Percentiles rank a stretch among this genome's conserved stretches.
These are phyloP conservation scores for Girardia tigrina DNA, from an alignment of 2,888 invertebrate species.

Conservation along the genomic window DNA sequence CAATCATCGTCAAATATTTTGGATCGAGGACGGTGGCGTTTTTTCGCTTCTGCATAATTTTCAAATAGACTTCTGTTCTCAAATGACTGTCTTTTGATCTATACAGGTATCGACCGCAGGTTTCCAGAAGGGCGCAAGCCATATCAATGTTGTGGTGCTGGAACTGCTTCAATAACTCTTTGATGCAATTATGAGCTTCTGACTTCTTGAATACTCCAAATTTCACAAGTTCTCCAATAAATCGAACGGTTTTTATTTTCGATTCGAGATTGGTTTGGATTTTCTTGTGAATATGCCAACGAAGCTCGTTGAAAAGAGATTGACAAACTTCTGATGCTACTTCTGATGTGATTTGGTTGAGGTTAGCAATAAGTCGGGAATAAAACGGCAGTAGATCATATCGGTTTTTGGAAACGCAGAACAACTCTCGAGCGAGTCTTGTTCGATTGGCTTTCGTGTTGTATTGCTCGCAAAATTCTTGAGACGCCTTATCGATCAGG, in stretches of 20 bases:
- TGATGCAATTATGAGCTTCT: constrained; percentile 80
- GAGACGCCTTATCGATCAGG: constrained; percentile 72
- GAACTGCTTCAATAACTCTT: constrained; percentile 75
- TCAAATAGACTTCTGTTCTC: constrained; percentile 48
- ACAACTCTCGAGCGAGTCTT: constrained; percentile 65
- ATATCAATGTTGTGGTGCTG: constrained; percentile 86
- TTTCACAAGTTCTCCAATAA: constrained; percentile 69
- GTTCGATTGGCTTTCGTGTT: constrained; percentile 84
- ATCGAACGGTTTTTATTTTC: constrained; percentile 57
- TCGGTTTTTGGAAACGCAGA: constrained; percentile 73
- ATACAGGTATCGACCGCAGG: constrained; percentile 78
- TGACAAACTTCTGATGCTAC: constrained; percentile 70
- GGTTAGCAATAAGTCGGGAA: constrained; percentile 75
- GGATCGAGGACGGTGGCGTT: constrained; percentile 69
- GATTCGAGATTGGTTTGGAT: constrained; percentile 59
- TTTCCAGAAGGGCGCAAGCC: constrained; percentile 85
- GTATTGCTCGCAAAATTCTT: constrained; percentile 78
- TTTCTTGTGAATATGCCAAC: constrained; percentile 61
- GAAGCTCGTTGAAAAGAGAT: constrained; percentile 79
- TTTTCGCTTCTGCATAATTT: constrained; percentile 83
- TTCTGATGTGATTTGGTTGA: constrained; percentile 79
- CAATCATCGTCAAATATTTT: constrained; percentile 78
- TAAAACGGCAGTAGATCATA: constrained; percentile 84
- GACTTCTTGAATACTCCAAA: constrained; percentile 80
- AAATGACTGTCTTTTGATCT: constrained; percentile 78